These are phyloP conservation scores for Lasiurus borealis DNA, from an alignment of 2,113 vertebrate genomes.

Conservation along the genomic window DNA sequence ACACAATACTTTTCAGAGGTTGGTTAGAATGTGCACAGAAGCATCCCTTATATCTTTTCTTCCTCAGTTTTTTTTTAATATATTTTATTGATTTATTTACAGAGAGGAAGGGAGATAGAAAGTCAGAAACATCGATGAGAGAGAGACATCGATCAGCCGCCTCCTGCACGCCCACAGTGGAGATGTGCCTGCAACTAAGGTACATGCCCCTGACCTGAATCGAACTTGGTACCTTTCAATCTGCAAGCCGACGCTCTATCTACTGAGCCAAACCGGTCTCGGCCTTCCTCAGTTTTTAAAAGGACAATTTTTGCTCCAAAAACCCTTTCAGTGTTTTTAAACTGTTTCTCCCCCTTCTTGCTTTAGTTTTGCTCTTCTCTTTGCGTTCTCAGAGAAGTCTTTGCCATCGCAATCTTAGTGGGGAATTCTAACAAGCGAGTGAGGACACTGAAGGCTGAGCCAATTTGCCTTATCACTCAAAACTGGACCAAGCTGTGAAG, in stretches of 20 bases:
- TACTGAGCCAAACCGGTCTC: too few relatives aligned
- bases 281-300: slow-evolving; percentile 31
- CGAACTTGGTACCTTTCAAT: too few relatives aligned
- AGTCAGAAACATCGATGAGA: too few relatives aligned
- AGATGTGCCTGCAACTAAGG: too few relatives aligned
- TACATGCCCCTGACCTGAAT: too few relatives aligned
- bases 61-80: too few relatives aligned
- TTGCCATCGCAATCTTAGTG: slow-evolving; percentile 8
- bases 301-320: background rate
- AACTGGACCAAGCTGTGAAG: background rate
- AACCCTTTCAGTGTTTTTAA: slow-evolving; percentile 38
- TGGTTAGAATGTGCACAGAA: slow-evolving; percentile 29
- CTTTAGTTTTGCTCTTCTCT: slow-evolving; percentile 49
- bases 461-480: slow-evolving; percentile 1
- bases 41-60: background rate
- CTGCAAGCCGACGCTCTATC: too few relatives aligned
- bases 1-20: background rate
- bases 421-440: background rate
- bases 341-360: background rate
- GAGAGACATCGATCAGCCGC: too few relatives aligned
- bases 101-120: too few relatives aligned
- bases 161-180: too few relatives aligned
- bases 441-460: background rate
- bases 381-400: slow-evolving; percentile 3
- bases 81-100: too few relatives aligned